These are phyloP conservation scores for Antedon mediterranea DNA, from an alignment of 53 echinoderm and acorn worm species.

Conservation along the genomic window DNA sequence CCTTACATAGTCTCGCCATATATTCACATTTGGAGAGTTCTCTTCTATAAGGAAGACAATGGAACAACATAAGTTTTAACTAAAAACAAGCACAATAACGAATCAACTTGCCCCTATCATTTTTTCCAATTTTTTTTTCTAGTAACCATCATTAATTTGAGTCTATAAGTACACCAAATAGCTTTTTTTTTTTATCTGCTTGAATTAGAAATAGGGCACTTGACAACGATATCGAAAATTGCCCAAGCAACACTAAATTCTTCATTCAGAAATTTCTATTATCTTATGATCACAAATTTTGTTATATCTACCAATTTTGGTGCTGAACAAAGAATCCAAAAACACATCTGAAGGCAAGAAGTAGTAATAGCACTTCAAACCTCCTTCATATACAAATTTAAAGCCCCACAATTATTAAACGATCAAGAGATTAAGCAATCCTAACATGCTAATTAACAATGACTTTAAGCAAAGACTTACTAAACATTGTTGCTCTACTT, in stretches of 20 bases:
- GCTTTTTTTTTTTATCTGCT: too few species aligned
- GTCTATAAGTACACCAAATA: background rate
- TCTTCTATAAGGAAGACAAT: slow-evolving; percentile 1
- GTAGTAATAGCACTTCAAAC: background rate
- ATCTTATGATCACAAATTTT: too few species aligned
- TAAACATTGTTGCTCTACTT: background rate
- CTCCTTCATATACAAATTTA: background rate
- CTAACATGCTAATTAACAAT: background rate
- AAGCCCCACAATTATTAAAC: background rate
- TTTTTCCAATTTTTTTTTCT: background rate
- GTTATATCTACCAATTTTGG: background rate
- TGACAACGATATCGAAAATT: background rate
- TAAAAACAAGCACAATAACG: background rate
- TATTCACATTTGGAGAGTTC: background rate
- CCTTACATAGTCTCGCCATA: background rate
- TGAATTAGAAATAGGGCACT: background rate
- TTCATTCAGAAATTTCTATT: background rate
- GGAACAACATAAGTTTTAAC: background rate
- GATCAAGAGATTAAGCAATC: background rate
- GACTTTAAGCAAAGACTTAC: background rate
- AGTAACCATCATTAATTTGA: background rate
- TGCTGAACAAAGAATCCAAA: background rate
- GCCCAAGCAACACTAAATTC: background rate
- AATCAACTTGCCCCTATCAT: background rate
- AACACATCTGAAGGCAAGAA: background rate